Conservation (phyloP, 1,140 invertebrate genomes). For the Ridgeia piscesae region DNA sequence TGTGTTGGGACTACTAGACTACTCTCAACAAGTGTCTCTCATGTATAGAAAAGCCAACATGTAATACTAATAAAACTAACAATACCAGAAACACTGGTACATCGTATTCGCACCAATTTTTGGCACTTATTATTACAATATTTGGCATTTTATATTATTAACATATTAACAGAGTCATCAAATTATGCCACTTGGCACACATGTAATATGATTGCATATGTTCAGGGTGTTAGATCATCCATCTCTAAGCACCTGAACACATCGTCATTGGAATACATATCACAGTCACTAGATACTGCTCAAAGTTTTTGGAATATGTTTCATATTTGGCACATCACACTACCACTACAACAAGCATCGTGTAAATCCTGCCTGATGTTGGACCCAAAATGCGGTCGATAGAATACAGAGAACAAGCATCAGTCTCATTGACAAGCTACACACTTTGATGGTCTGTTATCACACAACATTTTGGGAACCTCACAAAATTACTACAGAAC, state of each 20-base stretch:
- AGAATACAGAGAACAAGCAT: not conserved
- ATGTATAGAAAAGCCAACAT: not conserved
- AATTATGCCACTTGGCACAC: not conserved
- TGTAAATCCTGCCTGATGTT: not conserved
- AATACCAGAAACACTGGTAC: not conserved
- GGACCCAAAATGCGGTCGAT: not conserved
- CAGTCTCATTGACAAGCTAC: not conserved
- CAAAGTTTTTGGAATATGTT: not conserved
- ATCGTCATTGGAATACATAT: not conserved
- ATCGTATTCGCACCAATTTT: not conserved
- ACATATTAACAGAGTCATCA: not conserved
- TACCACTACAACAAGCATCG: not conserved
- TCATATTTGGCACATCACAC: not conserved
- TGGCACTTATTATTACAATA: not conserved
- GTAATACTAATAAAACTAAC: not conserved
- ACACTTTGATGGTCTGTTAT: not conserved
- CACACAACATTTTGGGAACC: too few species aligned
- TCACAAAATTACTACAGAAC: not conserved
- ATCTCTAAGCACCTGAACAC: not conserved
- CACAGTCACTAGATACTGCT: too few species aligned
- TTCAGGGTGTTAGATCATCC: not conserved
- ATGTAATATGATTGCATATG: too few species aligned
- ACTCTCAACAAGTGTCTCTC: not conserved
- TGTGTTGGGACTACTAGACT: not conserved
- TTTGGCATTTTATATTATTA: not conserved